Percentiles rank a stretch among this genome's conserved stretches.
These are phyloP conservation scores for Corbicula japonica DNA, from an alignment of 2,888 invertebrate genomes.

Conservation along the genomic window DNA sequence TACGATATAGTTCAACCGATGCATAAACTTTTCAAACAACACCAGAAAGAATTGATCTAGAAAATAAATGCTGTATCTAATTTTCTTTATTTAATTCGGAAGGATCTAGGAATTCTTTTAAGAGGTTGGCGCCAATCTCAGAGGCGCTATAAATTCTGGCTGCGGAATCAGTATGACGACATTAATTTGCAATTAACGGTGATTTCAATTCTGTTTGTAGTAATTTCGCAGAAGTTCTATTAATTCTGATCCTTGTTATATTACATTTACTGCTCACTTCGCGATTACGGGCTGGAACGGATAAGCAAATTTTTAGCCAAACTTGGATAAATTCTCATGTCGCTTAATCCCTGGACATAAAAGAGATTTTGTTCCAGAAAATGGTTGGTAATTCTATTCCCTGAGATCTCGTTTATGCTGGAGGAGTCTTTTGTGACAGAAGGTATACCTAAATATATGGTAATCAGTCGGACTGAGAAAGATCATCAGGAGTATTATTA, in stretches of 20 bases:
- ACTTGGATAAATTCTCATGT: slow-evolving; percentile 34
- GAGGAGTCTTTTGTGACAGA: slow-evolving; percentile 48
- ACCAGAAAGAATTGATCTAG: too few species aligned
- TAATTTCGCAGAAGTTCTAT: slow-evolving; percentile 68
- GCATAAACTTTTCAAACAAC: too few species aligned
- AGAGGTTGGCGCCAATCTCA: slow-evolving; percentile 43
- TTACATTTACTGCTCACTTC: slow-evolving; percentile 50
- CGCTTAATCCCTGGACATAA: slow-evolving; percentile 56
- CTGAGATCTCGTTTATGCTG: slow-evolving; percentile 37
- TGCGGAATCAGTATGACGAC: slow-evolving; percentile 43
- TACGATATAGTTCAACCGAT: too few species aligned
- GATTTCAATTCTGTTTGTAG: slow-evolving; percentile 71
- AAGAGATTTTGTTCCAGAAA: slow-evolving; percentile 38
- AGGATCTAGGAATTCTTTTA: slow-evolving; percentile 50
- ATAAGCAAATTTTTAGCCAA: slow-evolving; percentile 29
- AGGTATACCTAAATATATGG: slow-evolving; percentile 53
- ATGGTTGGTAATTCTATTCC: slow-evolving; percentile 41
- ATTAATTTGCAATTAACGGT: slow-evolving; percentile 71
- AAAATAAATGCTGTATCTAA: too few species aligned
- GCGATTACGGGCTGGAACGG: slow-evolving; percentile 52
- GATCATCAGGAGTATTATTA: slow-evolving; percentile 53
- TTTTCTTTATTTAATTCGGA: slow-evolving; percentile 67
- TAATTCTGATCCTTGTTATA: slow-evolving; percentile 70
- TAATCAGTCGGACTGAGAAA: slow-evolving; percentile 48
- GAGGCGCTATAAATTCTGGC: slow-evolving; percentile 54